Base-by-base conservation (phyloP, 2,888 invertebrate species). In the Mechanitis messenoides region DNA sequence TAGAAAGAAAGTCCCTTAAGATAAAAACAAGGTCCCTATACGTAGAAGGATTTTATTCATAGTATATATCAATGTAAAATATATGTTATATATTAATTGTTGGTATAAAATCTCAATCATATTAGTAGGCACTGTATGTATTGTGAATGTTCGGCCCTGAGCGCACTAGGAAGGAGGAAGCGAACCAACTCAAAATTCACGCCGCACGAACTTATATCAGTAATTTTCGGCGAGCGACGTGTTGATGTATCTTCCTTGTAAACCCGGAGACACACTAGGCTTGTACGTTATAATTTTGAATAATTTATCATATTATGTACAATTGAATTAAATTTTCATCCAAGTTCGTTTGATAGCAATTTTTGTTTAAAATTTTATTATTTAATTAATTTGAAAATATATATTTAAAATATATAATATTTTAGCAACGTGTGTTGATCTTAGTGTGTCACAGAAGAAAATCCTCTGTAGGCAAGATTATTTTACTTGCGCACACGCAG, bases 191-290 rank as follows among this genome's bases (percentile, higher is more conserved):
- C 76, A 84, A 87, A 85, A 87, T 88, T 87, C 87, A 81, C 81
- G 74, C 69, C 84, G 81, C 81, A 81, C 73, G 77, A 78, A 75
- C 76, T 72, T 73, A 71, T 72, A 79, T 75, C 73, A 74, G 80
- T 82, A 81, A 84, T 85, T 86, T 88, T 87, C 83, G 87, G 84
- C 75, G 71, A 71, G 73, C 72, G 76, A 87, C 85, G 85, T 87
- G 87, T 73, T 61, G 74, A 72, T 73, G 72, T 71, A 72, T 78
- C 85, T 87, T 87, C 87, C 87, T 84, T 69, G 78, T 84, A 75
- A 81, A 67, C 81, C 58, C 65, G 60, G 78, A 58, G 74, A 66
- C 67, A 73, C 70, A 87, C 73, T 65, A 62, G 69, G 74, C 4
- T 57, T 0, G 20, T 57, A 42, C 20, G 4, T 58, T 20, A 20